A percentile compares a stretch with the other conserved stretches of the same genome.
These are phyloP conservation scores for Sphaerophoria rueppellii DNA, from an alignment of 2,888 invertebrate genomes.

Conservation along the genomic window DNA sequence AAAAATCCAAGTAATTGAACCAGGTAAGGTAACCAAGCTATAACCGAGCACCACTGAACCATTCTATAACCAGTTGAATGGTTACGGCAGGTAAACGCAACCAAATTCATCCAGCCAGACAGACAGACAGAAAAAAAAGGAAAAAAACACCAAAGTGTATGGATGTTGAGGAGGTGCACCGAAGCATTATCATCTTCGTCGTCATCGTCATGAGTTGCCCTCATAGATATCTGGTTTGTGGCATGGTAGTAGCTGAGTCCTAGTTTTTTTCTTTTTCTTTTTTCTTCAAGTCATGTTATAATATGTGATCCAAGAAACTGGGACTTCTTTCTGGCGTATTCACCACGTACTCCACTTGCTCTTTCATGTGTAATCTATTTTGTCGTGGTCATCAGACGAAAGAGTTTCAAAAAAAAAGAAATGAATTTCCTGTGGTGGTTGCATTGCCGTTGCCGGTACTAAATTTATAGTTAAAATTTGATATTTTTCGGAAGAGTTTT, in stretches of 20 bases:
- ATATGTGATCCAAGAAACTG: slow-evolving; percentile 70
- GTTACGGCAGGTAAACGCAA: slow-evolving; percentile 62
- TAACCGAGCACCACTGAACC: slow-evolving; percentile 62
- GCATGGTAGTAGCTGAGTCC: slow-evolving; percentile 71
- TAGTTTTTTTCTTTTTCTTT: slow-evolving; percentile 49
- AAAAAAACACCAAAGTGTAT: slow-evolving; percentile 37
- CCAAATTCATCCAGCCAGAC: slow-evolving; percentile 59
- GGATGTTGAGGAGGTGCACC: slow-evolving; percentile 48
- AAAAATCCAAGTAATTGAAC: slow-evolving; percentile 67
- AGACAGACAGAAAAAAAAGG: slow-evolving; percentile 43
- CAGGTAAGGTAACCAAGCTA: slow-evolving; percentile 70
- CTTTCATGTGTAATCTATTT: slow-evolving; percentile 69
- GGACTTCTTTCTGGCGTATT: slow-evolving; percentile 57
- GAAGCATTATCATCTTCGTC: slow-evolving; percentile 41
- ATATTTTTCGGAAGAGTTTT: too few species aligned
- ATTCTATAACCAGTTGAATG: slow-evolving; percentile 72
- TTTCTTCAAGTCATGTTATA: slow-evolving; percentile 68
- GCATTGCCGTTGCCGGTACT: slow-evolving; percentile 10
- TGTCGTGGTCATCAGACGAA: slow-evolving; percentile 47
- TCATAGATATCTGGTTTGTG: slow-evolving; percentile 61
- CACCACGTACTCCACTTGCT: slow-evolving; percentile 65
- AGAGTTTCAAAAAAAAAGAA: slow-evolving; percentile 16
- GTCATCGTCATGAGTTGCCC: slow-evolving; percentile 25
- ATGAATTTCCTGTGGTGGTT: not conserved
- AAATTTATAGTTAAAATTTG: too few species aligned